Evolutionary conservation across 1,140 invertebrate species (phyloP).

Genomic region (Phocides pigmalion): DNA sequence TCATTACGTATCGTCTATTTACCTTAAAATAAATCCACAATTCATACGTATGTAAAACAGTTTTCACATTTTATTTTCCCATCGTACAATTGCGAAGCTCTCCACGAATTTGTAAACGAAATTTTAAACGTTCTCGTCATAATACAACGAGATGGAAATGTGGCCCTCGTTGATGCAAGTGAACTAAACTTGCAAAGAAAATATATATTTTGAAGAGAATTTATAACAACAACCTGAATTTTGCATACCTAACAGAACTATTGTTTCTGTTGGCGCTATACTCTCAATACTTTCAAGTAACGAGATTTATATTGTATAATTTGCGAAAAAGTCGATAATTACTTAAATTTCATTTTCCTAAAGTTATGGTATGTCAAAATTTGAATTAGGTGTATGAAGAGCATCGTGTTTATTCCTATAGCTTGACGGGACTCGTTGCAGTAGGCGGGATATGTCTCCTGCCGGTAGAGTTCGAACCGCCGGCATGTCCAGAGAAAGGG

Average conservation of each 20-base stretch:
- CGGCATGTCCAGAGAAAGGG: constrained; percentile 84
- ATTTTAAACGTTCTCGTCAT: constrained; percentile 11
- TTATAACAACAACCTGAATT: constrained; percentile 14
- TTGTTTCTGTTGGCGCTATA: neutral
- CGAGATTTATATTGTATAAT: neutral
- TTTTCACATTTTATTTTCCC: constrained; percentile 10
- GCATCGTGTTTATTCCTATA: constrained; percentile 34
- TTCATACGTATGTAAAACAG: neutral
- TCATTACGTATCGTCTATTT: neutral
- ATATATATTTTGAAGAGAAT: constrained; percentile 20
- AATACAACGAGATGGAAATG: constrained; percentile 18
- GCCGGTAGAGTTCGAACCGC: constrained; percentile 88
- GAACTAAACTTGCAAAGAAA: constrained; percentile 2
- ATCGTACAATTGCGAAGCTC: constrained; percentile 1
- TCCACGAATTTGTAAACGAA: constrained; percentile 12
- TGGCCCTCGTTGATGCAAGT: constrained; percentile 9
- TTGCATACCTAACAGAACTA: constrained; percentile 13
- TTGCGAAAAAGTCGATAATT: neutral
- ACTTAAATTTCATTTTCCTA: neutral
- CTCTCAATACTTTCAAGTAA: neutral
- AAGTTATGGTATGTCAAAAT: neutral
- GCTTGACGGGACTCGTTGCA: constrained; percentile 79
- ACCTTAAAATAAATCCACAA: neutral
- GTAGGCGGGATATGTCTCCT: constrained; percentile 90
- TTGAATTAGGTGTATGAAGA: neutral